Evolutionary conservation across 2,888 invertebrate genomes (phyloP).

Genomic region (Cremastobaeus sp.): DNA sequence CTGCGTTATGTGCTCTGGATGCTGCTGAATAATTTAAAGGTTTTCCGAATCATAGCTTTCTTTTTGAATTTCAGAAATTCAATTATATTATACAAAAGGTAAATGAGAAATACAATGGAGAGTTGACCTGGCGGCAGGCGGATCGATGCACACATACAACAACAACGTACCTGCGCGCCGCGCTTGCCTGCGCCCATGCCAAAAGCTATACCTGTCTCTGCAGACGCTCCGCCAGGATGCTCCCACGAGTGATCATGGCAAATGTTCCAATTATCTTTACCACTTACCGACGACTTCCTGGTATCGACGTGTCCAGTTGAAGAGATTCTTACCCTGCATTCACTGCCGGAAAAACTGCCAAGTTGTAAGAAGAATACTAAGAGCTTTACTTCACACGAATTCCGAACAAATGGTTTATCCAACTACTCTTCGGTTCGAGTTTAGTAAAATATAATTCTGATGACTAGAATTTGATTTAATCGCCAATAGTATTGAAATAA

Average conservation of each 20-base stretch:
- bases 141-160: conserved; percentile 69
- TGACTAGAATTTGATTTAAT: no score
- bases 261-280: conserved; percentile 72
- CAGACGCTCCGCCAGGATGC: conserved; percentile 63
- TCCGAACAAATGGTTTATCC: neutral
- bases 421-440: no score
- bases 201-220: conserved; percentile 65
- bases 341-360: conserved; percentile 29
- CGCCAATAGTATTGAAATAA: no score
- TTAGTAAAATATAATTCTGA: no score
- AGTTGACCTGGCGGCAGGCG: conserved; percentile 66
- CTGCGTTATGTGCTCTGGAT: neutral
- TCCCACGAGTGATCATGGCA: conserved; percentile 70
- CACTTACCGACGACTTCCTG: conserved; percentile 64
- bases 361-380: conserved; percentile 12
- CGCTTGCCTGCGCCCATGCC: conserved; percentile 72
- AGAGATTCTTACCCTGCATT: conserved; percentile 42
- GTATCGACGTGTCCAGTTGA: conserved; percentile 55
- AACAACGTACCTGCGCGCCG: conserved; percentile 66
- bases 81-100: conserved; percentile 22
- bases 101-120: conserved; percentile 64
- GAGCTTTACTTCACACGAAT: neutral
- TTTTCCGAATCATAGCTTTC: conserved; percentile 1
- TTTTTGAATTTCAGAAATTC: conserved; percentile 11
- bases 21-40: conserved; percentile 1